A percentile compares a stretch with the other conserved stretches of the same genome.
These are phyloP conservation scores for Calephelis virginiensis DNA, from an alignment of 1,140 invertebrate genomes.

Conservation along the genomic window DNA sequence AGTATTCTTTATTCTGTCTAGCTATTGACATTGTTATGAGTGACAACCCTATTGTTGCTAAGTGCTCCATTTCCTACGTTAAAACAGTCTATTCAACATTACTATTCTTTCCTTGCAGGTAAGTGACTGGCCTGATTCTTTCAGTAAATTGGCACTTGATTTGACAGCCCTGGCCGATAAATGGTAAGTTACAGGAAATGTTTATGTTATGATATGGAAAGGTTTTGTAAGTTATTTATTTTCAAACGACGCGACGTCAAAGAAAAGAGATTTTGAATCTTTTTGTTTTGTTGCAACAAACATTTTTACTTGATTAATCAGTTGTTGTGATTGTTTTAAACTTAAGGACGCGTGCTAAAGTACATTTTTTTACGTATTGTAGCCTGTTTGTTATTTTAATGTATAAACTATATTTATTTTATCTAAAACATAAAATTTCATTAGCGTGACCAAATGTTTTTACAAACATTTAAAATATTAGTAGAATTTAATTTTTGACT, in stretches of 20 bases:
- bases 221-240: neutral
- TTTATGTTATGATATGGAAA: neutral
- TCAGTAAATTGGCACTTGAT: constrained; percentile 30
- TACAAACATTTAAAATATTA: too few relatives aligned
- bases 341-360: too few relatives aligned
- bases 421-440: too few relatives aligned
- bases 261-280: neutral
- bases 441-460: too few relatives aligned
- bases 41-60: constrained; percentile 15
- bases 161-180: constrained; percentile 30
- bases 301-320: too few relatives aligned
- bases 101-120: constrained; percentile 46
- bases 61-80: constrained; percentile 21
- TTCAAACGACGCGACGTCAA: neutral
- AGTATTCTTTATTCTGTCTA: constrained; percentile 1
- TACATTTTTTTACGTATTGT: too few relatives aligned
- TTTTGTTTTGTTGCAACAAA: neutral
- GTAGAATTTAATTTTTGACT: too few relatives aligned
- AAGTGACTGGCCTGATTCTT: constrained; percentile 41
- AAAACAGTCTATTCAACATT: constrained; percentile 28
- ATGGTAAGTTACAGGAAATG: constrained; percentile 10
- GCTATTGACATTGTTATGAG: neutral
- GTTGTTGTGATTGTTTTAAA: too few relatives aligned
- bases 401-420: too few relatives aligned
- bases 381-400: too few relatives aligned